Conservation (phyloP, 2,113 vertebrate genomes). For the Agelaius tricolor region DNA sequence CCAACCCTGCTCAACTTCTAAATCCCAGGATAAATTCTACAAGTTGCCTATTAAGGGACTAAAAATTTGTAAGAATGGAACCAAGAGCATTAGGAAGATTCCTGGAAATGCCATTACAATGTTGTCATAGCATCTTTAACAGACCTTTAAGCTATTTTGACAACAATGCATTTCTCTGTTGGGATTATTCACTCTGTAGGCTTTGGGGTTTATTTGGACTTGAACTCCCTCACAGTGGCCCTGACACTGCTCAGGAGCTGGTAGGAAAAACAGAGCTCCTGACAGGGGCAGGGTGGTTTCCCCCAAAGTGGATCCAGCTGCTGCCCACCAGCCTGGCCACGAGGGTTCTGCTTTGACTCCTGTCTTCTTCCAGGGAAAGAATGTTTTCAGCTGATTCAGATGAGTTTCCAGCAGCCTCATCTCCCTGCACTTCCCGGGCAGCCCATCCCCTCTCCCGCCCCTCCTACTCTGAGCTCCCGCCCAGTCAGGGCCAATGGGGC, state of each 20-base stretch:
- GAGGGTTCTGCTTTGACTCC: neutral
- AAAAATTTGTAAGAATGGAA: too few relatives aligned
- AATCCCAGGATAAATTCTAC: too few relatives aligned
- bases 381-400: neutral
- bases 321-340: neutral
- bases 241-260: neutral
- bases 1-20: too few relatives aligned
- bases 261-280: neutral
- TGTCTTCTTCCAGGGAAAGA: neutral
- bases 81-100: neutral
- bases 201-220: neutral
- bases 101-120: too few relatives aligned
- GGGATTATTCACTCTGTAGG: neutral
- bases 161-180: neutral
- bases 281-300: neutral
- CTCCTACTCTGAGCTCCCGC: neutral
- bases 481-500: fast-evolving
- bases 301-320: too few relatives aligned
- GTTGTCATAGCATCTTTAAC: too few relatives aligned
- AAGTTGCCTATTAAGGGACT: too few relatives aligned
- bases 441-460: neutral
- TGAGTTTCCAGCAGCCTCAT: neutral
- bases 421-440: too few relatives aligned
- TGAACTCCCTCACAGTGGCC: neutral
- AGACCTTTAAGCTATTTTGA: neutral